These are phyloP conservation scores for Nezara viridula DNA, from an alignment of 2,888 invertebrate genomes.

Conservation along the genomic window DNA sequence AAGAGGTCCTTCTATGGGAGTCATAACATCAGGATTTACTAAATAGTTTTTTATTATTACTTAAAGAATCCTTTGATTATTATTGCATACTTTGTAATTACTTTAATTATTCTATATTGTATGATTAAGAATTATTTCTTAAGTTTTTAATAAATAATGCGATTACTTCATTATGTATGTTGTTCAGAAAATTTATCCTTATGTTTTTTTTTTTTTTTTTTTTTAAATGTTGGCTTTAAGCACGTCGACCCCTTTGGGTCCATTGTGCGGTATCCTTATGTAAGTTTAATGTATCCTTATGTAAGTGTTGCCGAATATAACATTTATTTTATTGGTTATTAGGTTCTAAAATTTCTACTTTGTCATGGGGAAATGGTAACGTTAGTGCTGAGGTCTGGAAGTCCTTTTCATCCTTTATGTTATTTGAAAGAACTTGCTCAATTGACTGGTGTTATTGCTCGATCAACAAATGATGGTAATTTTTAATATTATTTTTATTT, in stretches of 20 bases:
- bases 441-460: conserved; percentile 81
- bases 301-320: conserved; percentile 9
- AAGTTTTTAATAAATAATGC: background rate
- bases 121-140: background rate
- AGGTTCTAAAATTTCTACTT: conserved; percentile 82
- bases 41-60: too few relatives aligned
- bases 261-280: too few relatives aligned
- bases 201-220: too few relatives aligned
- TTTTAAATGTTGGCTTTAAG: too few relatives aligned
- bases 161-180: background rate
- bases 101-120: too few relatives aligned
- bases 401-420: conserved; percentile 76
- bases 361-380: conserved; percentile 87
- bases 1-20: too few relatives aligned
- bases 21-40: too few relatives aligned
- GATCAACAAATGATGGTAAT: conserved; percentile 75
- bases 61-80: too few relatives aligned
- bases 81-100: too few relatives aligned
- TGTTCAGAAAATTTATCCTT: too few relatives aligned
- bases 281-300: background rate
- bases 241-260: too few relatives aligned
- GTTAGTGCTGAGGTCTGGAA: conserved; percentile 80
- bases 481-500: background rate
- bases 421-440: conserved; percentile 82
- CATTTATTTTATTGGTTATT: conserved; percentile 56